phyloP scores from a whole-genome alignment of 2,888 invertebrate species.

The Neoitamus cyanurus region DNA sequence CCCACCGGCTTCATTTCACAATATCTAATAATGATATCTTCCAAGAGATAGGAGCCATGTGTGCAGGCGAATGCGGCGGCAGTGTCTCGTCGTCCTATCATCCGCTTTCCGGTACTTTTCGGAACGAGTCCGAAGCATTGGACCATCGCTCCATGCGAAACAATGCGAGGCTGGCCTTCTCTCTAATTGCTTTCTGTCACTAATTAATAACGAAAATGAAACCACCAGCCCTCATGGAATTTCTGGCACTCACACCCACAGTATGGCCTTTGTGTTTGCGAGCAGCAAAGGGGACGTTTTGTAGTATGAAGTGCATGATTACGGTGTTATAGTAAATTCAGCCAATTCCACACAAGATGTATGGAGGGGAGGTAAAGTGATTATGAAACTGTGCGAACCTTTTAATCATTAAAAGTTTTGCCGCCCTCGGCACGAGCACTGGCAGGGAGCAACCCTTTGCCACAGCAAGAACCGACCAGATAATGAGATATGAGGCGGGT shows the following conservation, averaged over 20 bases:
- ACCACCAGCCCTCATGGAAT: neutral
- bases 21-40: constrained; percentile 28
- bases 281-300: neutral
- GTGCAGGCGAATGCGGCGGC: neutral
- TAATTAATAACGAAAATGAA: constrained; percentile 34
- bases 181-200: constrained; percentile 29
- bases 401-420: constrained; percentile 16
- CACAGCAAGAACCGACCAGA: neutral
- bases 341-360: neutral
- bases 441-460: neutral
- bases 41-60: neutral
- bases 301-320: neutral
- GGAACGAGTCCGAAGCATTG: neutral
- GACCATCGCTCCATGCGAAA: neutral
- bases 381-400: constrained; percentile 8
- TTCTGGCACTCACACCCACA: neutral
- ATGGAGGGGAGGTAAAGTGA: constrained; percentile 9
- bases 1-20: neutral
- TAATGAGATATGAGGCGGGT: neutral
- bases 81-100: neutral
- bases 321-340: neutral
- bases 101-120: neutral
- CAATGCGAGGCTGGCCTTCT: neutral
- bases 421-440: neutral
- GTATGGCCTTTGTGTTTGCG: neutral